phyloP scores from a whole-genome alignment of 2,113 vertebrate species.

The Cynopterus brachyotis region DNA sequence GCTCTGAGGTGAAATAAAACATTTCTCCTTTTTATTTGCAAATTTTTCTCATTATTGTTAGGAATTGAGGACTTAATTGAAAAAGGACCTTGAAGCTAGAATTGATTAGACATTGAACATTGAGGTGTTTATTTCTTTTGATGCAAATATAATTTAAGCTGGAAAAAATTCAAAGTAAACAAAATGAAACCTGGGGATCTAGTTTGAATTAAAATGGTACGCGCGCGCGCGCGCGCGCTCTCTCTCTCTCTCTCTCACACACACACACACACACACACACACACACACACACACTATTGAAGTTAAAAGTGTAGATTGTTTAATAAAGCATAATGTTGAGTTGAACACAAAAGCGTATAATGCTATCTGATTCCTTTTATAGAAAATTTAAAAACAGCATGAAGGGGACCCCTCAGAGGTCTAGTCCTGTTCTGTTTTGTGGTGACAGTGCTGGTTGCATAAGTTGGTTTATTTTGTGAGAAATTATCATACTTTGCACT shows the following conservation, averaged over 20 bases:
- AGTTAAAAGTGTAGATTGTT: neutral
- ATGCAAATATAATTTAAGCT: constrained; percentile 8
- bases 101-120: neutral
- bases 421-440: neutral
- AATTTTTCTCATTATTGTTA: neutral
- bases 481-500: neutral
- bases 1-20: neutral
- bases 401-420: neutral
- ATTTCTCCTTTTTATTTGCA: neutral
- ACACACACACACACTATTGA: neutral
- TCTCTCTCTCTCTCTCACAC: no score
- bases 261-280: no score
- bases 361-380: neutral
- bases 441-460: neutral
- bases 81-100: neutral
- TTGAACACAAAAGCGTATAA: neutral
- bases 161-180: neutral
- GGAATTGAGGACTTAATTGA: neutral
- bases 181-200: neutral
- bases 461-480: neutral
- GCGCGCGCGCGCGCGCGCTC: no score
- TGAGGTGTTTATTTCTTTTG: constrained; percentile 6
- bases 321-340: neutral
- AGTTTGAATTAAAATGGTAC: neutral
- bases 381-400: neutral